Percentiles rank a stretch among this genome's conserved stretches.
phyloP scores from a whole-genome alignment of 2,797 vertebrate species.

The Sitta carolinensis region DNA sequence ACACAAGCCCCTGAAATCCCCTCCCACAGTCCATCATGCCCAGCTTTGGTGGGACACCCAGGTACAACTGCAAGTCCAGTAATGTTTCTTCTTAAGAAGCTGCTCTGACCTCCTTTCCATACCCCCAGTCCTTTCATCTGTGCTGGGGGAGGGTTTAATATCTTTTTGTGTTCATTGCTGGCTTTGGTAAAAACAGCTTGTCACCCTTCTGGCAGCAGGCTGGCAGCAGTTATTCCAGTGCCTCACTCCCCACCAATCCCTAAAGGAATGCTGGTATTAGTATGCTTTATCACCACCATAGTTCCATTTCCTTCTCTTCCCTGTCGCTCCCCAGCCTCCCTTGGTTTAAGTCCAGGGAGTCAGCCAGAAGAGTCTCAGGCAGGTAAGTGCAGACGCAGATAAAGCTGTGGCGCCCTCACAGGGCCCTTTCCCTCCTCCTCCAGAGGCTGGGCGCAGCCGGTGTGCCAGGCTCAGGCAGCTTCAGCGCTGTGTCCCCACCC shows the following conservation, averaged over 20 bases:
- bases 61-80: background rate
- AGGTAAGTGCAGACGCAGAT: background rate
- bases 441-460: accelerated
- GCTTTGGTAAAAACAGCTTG: background rate
- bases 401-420: background rate
- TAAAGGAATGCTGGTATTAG: background rate
- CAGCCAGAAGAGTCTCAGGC: background rate
- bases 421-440: background rate
- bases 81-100: background rate
- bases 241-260: accelerated
- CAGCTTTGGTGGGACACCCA: background rate
- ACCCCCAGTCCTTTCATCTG: background rate
- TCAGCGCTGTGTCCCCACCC: accelerated
- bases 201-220: background rate
- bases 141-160: background rate
- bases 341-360: background rate
- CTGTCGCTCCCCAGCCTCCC: background rate
- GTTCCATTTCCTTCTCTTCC: background rate
- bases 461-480: background rate
- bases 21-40: accelerated
- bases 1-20: background rate
- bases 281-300: background rate
- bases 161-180: background rate
- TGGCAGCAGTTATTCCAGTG: background rate
- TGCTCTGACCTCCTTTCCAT: background rate